These are phyloP conservation scores for Xenopus petersii DNA, from an alignment of 2,797 vertebrate species.

Conservation along the genomic window DNA sequence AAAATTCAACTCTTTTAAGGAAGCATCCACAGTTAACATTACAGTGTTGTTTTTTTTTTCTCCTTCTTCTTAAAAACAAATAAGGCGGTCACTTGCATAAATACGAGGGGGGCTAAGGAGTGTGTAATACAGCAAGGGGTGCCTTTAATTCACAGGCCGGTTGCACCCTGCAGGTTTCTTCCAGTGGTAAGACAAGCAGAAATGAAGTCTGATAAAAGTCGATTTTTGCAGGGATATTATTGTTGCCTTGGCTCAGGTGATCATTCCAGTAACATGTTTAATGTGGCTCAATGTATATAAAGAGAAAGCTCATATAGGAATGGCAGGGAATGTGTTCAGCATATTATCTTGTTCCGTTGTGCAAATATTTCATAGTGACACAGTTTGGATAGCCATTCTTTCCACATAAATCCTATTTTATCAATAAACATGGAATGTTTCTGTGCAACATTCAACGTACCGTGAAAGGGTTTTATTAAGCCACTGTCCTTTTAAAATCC, in stretches of 20 bases:
- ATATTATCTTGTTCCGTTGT: not conserved
- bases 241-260: constrained; percentile 12
- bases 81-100: not conserved
- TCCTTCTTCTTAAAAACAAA: not conserved
- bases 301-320: not conserved
- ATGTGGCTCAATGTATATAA: not conserved
- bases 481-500: not conserved
- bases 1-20: constrained; percentile 44
- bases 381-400: not conserved
- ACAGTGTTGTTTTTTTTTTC: not conserved
- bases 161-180: constrained; percentile 6
- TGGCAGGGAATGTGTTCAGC: constrained; percentile 1
- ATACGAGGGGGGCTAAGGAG: not conserved
- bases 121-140: not conserved
- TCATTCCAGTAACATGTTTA: not conserved
- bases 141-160: not conserved
- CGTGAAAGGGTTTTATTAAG: not conserved
- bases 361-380: not conserved
- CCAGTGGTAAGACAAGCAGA: constrained; percentile 30
- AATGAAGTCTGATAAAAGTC: not conserved
- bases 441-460: constrained; percentile 3
- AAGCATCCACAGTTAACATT: constrained; percentile 21
- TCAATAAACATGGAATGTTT: not conserved
- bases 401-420: not conserved
- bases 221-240: not conserved